Percentiles rank a stretch among this genome's conserved stretches.
Evolutionary conservation across 2,797 vertebrate species (phyloP).

Genomic region (Pseudochaenichthys georgianus): DNA sequence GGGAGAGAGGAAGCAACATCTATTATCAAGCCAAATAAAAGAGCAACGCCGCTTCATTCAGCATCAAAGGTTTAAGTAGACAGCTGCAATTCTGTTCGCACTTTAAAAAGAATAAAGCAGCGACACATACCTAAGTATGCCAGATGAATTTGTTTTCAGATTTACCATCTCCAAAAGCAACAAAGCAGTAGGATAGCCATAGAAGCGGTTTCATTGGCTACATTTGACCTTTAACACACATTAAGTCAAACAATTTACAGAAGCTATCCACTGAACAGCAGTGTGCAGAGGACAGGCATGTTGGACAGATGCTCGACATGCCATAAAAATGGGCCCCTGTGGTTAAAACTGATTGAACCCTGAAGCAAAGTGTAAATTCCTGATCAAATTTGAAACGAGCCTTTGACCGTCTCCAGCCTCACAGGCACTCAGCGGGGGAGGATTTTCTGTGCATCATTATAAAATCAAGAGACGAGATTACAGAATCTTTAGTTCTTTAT

Average conservation of each 20-base stretch:
- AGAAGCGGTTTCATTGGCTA: neutral
- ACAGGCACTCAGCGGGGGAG: neutral
- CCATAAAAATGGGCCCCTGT: slow-evolving; percentile 16
- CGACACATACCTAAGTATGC: neutral
- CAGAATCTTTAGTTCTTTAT: neutral
- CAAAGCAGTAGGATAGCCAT: neutral
- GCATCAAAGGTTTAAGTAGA: slow-evolving; percentile 65
- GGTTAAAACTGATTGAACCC: slow-evolving; percentile 10
- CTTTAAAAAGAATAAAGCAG: slow-evolving; percentile 13
- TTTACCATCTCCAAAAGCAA: slow-evolving; percentile 7
- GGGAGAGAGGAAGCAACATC: slow-evolving; percentile 13
- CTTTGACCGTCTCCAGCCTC: neutral
- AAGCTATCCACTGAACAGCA: neutral
- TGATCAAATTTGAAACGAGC: slow-evolving; percentile 36
- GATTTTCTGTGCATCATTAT: slow-evolving; percentile 1
- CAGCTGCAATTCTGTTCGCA: slow-evolving; percentile 46
- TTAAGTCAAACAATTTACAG: slow-evolving; percentile 10
- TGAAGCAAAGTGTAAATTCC: slow-evolving; percentile 27
- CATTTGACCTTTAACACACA: slow-evolving; percentile 2
- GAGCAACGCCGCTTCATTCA: slow-evolving; percentile 42
- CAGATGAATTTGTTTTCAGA: slow-evolving; percentile 1
- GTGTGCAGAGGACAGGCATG: slow-evolving; percentile 10
- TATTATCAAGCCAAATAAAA: slow-evolving; percentile 53
- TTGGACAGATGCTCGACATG: slow-evolving; percentile 21
- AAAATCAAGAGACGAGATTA: slow-evolving; percentile 9